These are phyloP conservation scores for Eutolmus rufibarbis DNA, from an alignment of 2,888 invertebrate genomes.

Conservation along the genomic window DNA sequence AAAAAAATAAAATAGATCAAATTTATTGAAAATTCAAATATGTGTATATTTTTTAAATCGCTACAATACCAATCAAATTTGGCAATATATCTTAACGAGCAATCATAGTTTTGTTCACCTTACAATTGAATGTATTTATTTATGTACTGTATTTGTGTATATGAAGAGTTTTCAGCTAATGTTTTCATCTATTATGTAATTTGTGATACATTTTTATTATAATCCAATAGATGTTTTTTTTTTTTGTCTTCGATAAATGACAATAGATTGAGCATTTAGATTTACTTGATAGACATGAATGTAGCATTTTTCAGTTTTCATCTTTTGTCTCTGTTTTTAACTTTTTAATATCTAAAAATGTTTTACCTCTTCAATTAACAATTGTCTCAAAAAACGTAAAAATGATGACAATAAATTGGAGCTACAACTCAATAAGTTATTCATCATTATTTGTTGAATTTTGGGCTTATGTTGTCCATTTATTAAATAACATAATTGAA, in stretches of 20 bases:
- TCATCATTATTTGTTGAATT: too few species aligned
- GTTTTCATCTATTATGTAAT: constrained; percentile 1
- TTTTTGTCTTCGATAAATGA: neutral
- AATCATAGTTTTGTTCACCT: constrained; percentile 10
- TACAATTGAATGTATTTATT: neutral
- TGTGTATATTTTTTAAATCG: neutral
- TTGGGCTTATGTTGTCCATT: too few species aligned
- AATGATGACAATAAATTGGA: too few species aligned
- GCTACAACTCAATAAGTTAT: too few species aligned
- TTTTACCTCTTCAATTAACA: too few species aligned
- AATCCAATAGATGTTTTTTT: neutral
- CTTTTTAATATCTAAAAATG: neutral
- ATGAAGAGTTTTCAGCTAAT: constrained; percentile 2
- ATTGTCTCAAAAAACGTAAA: too few species aligned
- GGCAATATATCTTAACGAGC: constrained; percentile 3
- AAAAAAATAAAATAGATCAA: neutral
- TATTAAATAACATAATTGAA: too few species aligned
- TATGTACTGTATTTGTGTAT: constrained; percentile 18
- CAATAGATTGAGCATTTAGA: neutral
- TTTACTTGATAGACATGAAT: neutral
- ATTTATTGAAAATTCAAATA: neutral
- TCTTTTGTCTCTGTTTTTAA: neutral
- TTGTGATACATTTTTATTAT: neutral
- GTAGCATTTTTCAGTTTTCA: neutral
- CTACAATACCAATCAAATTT: neutral